Conservation (phyloP, 2,888 invertebrate species). For the Leucania comma region DNA sequence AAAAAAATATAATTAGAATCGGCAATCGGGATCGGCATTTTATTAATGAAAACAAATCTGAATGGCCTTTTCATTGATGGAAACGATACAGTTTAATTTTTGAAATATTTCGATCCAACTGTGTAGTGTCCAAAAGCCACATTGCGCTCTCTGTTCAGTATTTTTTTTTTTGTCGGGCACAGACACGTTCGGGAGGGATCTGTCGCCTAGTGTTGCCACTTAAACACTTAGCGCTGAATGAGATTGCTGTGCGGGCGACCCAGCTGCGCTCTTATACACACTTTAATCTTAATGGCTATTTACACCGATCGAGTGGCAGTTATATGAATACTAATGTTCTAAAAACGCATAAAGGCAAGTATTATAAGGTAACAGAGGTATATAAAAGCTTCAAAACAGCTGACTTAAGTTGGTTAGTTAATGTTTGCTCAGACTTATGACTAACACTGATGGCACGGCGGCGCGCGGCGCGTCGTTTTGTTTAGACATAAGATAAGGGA, state of each 20-base stretch:
- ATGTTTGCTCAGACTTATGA: slow-evolving; percentile 38
- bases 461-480: slow-evolving; percentile 28
- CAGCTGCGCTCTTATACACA: slow-evolving; percentile 69
- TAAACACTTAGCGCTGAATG: slow-evolving; percentile 73
- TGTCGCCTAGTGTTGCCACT: slow-evolving; percentile 69
- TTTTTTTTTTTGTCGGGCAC: slow-evolving; percentile 28
- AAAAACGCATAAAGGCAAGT: slow-evolving; percentile 5
- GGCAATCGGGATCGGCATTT: slow-evolving; percentile 15
- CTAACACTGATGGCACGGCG: slow-evolving; percentile 24
- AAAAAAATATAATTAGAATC: slow-evolving; percentile 3
- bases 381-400: not conserved
- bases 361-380: not conserved
- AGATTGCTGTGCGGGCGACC: slow-evolving; percentile 71
- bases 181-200: slow-evolving; percentile 36
- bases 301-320: slow-evolving; percentile 59
- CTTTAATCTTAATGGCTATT: slow-evolving; percentile 69
- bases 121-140: slow-evolving; percentile 12
- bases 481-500: slow-evolving; percentile 35
- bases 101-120: not conserved
- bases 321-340: slow-evolving; percentile 49
- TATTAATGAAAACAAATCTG: not conserved
- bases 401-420: slow-evolving; percentile 23
- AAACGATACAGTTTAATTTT: slow-evolving; percentile 7
- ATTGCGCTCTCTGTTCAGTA: not conserved
- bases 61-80: slow-evolving; percentile 14